A percentile compares a stretch with the other conserved stretches of the same genome.
Conservation (phyloP, 2,888 invertebrate genomes). For the Smittia aterrima region DNA sequence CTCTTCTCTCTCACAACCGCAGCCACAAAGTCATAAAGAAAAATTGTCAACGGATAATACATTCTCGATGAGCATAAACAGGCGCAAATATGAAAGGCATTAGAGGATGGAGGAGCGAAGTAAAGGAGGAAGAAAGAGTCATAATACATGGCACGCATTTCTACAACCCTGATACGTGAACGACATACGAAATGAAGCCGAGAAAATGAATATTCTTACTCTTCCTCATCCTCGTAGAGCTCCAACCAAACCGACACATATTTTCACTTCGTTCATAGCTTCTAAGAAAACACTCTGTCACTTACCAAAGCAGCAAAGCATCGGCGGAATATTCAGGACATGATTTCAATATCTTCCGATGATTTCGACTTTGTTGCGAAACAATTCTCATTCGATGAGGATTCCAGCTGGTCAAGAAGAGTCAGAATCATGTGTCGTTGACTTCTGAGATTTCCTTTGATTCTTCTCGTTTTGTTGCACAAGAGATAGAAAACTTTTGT, state of each 20-base stretch:
- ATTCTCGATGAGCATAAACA: constrained; percentile 4
- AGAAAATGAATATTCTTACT: constrained; percentile 34
- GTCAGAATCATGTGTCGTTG: background rate
- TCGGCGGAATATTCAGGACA: constrained; percentile 28
- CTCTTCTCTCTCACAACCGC: background rate
- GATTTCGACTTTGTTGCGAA: constrained; percentile 5
- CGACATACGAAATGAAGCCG: background rate
- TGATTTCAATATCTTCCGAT: constrained; percentile 35
- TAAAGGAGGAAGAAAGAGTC: background rate
- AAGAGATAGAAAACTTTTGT: no score
- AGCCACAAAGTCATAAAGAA: background rate
- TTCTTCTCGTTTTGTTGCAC: background rate
- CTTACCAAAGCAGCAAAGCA: background rate
- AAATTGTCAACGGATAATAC: constrained; percentile 6
- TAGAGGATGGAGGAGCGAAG: background rate
- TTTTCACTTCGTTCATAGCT: constrained; percentile 2
- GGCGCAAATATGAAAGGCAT: background rate
- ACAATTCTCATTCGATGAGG: no score
- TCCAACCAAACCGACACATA: constrained; percentile 24
- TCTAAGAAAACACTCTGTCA: constrained; percentile 10
- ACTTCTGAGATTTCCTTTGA: background rate
- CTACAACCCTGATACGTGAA: constrained; percentile 24
- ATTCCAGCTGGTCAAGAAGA: no score
- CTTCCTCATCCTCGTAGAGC: background rate
- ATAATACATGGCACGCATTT: constrained; percentile 38